Percentiles rank a stretch among this genome's conserved stretches.
These are phyloP conservation scores for Sebastes cheni DNA, from an alignment of 2,797 vertebrate species.

Conservation along the genomic window DNA sequence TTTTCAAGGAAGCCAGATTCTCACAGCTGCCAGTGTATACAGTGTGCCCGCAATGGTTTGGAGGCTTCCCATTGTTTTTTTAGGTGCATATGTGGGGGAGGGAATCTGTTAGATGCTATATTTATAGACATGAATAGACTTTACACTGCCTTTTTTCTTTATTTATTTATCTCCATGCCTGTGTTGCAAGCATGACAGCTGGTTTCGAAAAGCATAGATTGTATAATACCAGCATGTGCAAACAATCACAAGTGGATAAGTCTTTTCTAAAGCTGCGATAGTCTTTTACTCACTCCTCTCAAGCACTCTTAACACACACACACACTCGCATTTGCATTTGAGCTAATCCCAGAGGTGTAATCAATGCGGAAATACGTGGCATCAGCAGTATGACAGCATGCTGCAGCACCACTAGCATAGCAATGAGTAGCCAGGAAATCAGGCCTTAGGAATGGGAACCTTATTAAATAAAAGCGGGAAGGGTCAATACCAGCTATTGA, in stretches of 20 bases:
- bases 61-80: constrained; percentile 27
- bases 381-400: constrained; percentile 81
- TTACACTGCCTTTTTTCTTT: neutral
- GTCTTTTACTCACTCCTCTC: constrained; percentile 25
- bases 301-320: neutral
- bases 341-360: constrained; percentile 82
- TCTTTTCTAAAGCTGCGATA: constrained; percentile 3
- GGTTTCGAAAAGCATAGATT: constrained; percentile 3
- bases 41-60: neutral
- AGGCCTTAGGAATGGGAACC: constrained; percentile 69
- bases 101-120: constrained; percentile 5
- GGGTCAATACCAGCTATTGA: constrained; percentile 83
- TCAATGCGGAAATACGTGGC: constrained; percentile 80
- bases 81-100: neutral
- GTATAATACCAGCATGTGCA: neutral
- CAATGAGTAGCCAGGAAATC: constrained; percentile 72
- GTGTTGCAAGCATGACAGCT: neutral
- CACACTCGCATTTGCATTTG: constrained; percentile 71
- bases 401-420: constrained; percentile 71
- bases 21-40: constrained; percentile 29
- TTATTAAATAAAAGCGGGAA: constrained; percentile 84
- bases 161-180: neutral
- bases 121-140: constrained; percentile 1
- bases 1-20: constrained; percentile 60
- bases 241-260: constrained; percentile 13